These are phyloP conservation scores for Oenanthe melanoleuca DNA, from an alignment of 2,113 vertebrate species.

Conservation along the genomic window DNA sequence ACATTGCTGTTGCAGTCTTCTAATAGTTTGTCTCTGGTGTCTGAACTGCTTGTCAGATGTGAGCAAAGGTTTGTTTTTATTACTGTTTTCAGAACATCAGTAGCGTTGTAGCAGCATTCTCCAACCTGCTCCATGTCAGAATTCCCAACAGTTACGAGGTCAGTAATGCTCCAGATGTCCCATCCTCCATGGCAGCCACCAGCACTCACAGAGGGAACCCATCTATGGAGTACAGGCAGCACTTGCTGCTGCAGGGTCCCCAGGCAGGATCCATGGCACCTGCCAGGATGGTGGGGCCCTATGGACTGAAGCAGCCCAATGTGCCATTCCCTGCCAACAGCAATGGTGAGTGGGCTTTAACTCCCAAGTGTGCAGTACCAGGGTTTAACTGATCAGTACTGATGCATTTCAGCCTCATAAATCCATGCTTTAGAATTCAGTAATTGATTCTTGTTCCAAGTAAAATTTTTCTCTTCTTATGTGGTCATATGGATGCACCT, in stretches of 20 bases:
- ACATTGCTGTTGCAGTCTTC: background rate
- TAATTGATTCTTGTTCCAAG: background rate
- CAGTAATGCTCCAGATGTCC: slow-evolving; percentile 81
- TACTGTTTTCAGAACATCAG: slow-evolving; percentile 83
- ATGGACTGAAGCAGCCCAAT: slow-evolving; percentile 79
- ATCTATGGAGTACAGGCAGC: slow-evolving; percentile 77
- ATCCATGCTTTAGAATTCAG: background rate
- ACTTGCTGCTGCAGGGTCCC: slow-evolving; percentile 73
- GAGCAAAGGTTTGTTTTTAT: background rate
- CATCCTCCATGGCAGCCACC: slow-evolving; percentile 76
- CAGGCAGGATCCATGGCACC: slow-evolving; percentile 69
- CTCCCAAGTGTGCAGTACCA: background rate
- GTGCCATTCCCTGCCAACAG: slow-evolving; percentile 79
- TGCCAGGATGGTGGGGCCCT: slow-evolving; percentile 75
- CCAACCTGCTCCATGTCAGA: slow-evolving; percentile 86
- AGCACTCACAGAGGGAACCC: slow-evolving; percentile 76
- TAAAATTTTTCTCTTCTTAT: background rate
- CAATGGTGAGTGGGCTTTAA: slow-evolving; percentile 80
- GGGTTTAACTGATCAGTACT: background rate
- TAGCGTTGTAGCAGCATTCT: slow-evolving; percentile 87
- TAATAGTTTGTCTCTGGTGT: background rate
- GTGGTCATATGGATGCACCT: background rate
- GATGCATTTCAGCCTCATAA: background rate
- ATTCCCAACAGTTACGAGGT: slow-evolving; percentile 88
- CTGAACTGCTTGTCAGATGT: background rate